Conservation (phyloP, 2,113 vertebrate genomes). For the Zosterops lateralis region DNA sequence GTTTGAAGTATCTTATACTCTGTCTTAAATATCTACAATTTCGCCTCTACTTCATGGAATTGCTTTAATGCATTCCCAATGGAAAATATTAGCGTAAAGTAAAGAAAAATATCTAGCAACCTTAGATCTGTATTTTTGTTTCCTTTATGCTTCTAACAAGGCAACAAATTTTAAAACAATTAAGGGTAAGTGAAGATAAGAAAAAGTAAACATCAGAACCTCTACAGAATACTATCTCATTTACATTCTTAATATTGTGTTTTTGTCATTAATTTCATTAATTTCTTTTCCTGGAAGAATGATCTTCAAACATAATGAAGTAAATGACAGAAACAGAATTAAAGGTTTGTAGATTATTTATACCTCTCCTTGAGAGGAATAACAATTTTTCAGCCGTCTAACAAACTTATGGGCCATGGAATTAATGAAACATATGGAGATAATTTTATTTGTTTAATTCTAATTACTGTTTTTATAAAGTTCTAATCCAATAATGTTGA, state of each 20-base stretch:
- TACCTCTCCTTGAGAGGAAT: not conserved
- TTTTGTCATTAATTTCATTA: not conserved
- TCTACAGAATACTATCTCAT: not conserved
- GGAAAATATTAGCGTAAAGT: not conserved
- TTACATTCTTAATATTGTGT: not conserved
- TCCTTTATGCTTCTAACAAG: not conserved
- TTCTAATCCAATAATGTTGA: not conserved
- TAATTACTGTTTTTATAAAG: not conserved
- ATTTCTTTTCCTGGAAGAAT: not conserved
- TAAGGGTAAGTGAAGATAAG: not conserved
- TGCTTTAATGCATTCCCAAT: not conserved
- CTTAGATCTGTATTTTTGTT: not conserved
- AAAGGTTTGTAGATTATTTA: not conserved
- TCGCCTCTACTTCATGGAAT: not conserved
- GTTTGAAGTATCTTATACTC: not conserved
- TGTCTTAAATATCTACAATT: not conserved
- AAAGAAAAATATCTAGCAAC: not conserved
- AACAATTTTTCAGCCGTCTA: not conserved
- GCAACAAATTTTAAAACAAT: not conserved
- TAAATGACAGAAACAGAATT: not conserved
- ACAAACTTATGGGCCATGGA: not conserved
- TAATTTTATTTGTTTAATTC: not conserved
- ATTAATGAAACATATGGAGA: not conserved
- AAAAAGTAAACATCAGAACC: not conserved
- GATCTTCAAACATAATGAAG: not conserved